These are phyloP conservation scores for Cantharis flavilabris DNA, from an alignment of 2,888 invertebrate species.

Conservation along the genomic window DNA sequence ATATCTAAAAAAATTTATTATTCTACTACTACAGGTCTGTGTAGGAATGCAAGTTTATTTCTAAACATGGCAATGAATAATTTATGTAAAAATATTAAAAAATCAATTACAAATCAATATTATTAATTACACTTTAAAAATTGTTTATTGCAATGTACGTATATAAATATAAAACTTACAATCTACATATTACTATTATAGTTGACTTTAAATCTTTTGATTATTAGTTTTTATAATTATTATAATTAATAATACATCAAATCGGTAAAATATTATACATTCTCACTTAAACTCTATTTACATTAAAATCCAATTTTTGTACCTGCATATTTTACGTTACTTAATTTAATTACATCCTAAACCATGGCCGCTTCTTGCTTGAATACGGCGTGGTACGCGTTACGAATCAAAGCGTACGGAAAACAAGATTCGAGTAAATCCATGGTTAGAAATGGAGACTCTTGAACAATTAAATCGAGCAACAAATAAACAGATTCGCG, in stretches of 20 bases:
- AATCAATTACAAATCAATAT: neutral
- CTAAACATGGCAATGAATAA: neutral
- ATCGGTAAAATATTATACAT: neutral
- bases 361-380: conserved; percentile 77
- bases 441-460: conserved; percentile 98
- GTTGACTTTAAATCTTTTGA: neutral
- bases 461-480: conserved; percentile 96
- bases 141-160: neutral
- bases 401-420: conserved; percentile 96
- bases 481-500: conserved; percentile 96
- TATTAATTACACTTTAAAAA: neutral
- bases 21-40: neutral
- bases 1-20: neutral
- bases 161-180: neutral
- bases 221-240: neutral
- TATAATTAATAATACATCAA: neutral
- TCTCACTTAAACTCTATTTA: neutral
- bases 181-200: neutral
- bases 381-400: conserved; percentile 96
- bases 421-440: conserved; percentile 98
- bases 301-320: neutral
- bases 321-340: neutral
- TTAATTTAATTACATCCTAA: conserved; percentile 34
- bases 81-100: neutral
- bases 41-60: neutral